phyloP scores from a whole-genome alignment of 2,797 vertebrate genomes.

The Tiaroga cobitis region DNA sequence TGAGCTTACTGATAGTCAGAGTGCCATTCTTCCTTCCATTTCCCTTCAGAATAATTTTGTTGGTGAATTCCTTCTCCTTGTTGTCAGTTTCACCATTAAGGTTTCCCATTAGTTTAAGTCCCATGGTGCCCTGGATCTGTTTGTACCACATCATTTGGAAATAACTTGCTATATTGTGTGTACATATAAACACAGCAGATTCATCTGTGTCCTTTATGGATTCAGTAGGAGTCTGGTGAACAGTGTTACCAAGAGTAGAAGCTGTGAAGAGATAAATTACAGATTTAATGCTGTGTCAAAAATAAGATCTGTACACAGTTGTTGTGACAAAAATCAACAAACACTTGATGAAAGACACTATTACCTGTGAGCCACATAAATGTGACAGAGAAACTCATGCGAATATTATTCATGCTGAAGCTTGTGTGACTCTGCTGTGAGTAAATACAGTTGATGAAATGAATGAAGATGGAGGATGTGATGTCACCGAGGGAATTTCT shows the following conservation, averaged over 20 bases:
- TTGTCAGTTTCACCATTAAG: background rate
- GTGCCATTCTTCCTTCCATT: slow-evolving; percentile 1
- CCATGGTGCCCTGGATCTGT: background rate
- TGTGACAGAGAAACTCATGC: slow-evolving; percentile 1
- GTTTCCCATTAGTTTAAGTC: slow-evolving; percentile 31
- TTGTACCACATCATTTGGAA: slow-evolving; percentile 36
- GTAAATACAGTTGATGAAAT: background rate
- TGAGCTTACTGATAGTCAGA: slow-evolving; percentile 27
- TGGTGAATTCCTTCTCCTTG: slow-evolving; percentile 25
- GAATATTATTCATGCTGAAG: slow-evolving; percentile 15
- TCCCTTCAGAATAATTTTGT: slow-evolving; percentile 33
- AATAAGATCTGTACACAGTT: background rate
- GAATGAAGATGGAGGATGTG: background rate
- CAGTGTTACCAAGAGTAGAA: background rate
- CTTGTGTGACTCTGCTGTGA: background rate
- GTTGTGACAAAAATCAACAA: background rate
- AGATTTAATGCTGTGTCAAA: background rate
- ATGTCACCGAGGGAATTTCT: background rate
- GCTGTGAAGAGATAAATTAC: slow-evolving; percentile 4
- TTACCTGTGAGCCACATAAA: slow-evolving; percentile 17
- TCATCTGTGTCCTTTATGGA: slow-evolving; percentile 9
- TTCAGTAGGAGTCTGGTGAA: slow-evolving; percentile 49
- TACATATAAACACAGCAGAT: slow-evolving; percentile 37
- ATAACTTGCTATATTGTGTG: slow-evolving; percentile 15
- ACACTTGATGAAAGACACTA: background rate